Percentiles rank a stretch among this genome's conserved stretches.
These are phyloP conservation scores for Nipponacmea schrenckii DNA, from an alignment of 2,888 invertebrate species.

Conservation along the genomic window DNA sequence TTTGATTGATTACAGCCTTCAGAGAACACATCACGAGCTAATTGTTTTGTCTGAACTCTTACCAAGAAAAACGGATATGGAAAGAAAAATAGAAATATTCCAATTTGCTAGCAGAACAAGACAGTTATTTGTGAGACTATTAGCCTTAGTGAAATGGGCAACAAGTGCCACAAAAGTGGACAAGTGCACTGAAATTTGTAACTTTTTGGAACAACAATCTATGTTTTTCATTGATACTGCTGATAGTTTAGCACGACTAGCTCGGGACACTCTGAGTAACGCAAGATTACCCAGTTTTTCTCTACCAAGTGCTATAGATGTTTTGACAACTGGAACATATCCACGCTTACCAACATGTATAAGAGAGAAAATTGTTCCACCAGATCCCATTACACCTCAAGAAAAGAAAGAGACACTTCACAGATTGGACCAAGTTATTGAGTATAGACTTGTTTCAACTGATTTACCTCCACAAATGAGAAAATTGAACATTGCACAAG, in stretches of 20 bases:
- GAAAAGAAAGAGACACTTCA: conserved; percentile 88
- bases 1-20: conserved; percentile 96
- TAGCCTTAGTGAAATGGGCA: conserved; percentile 98
- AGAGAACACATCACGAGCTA: conserved; percentile 97
- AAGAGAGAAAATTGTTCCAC: conserved; percentile 91
- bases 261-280: conserved; percentile 93
- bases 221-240: conserved; percentile 96
- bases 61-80: conserved; percentile 97
- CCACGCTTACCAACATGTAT: conserved; percentile 94
- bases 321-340: conserved; percentile 94
- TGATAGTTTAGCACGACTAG: conserved; percentile 93
- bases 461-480: conserved; percentile 77
- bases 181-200: conserved; percentile 79
- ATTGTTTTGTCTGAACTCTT: conserved; percentile 93
- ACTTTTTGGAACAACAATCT: conserved; percentile 94
- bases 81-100: conserved; percentile 91
- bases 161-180: conserved; percentile 98
- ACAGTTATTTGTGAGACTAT: conserved; percentile 90
- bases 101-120: conserved; percentile 95
- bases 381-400: conserved; percentile 86
- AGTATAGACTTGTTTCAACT: conserved; percentile 89
- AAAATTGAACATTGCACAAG: conserved; percentile 76
- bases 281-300: conserved; percentile 96
- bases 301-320: conserved; percentile 97
- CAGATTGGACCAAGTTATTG: conserved; percentile 88